Conservation (phyloP, 2,113 vertebrate species). For the Acinonyx jubatus region DNA sequence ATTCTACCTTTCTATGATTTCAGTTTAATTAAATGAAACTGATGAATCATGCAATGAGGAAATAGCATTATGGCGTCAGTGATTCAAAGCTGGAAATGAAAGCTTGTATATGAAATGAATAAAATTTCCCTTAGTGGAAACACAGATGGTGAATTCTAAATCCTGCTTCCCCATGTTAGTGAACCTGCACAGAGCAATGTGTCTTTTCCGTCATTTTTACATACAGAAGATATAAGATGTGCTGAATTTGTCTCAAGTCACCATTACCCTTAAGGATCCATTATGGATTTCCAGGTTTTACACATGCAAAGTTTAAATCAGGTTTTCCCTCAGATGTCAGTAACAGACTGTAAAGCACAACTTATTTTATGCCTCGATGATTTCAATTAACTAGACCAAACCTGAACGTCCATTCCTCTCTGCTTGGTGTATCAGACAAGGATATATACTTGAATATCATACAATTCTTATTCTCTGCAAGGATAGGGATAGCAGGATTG, state of each 20-base stretch:
- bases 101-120: background rate
- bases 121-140: background rate
- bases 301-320: background rate
- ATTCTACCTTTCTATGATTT: background rate
- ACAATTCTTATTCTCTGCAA: background rate
- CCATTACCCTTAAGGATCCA: background rate
- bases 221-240: background rate
- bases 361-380: constrained; percentile 34
- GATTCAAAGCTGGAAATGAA: background rate
- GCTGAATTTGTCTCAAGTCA: background rate
- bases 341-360: background rate
- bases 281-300: background rate
- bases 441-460: background rate
- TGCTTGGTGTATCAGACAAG: background rate
- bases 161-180: background rate
- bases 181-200: background rate
- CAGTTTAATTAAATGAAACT: background rate
- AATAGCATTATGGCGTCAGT: background rate
- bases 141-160: background rate
- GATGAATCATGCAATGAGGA: background rate
- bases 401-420: background rate
- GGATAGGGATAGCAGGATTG: fast-evolving
- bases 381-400: constrained; percentile 31
- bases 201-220: constrained; percentile 30
- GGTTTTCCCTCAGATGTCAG: background rate